Evolutionary conservation across 2,888 invertebrate species (phyloP), one percentile per base, ranked within the genome.

Genomic region (Disparrhopalites patrizii): DNA sequence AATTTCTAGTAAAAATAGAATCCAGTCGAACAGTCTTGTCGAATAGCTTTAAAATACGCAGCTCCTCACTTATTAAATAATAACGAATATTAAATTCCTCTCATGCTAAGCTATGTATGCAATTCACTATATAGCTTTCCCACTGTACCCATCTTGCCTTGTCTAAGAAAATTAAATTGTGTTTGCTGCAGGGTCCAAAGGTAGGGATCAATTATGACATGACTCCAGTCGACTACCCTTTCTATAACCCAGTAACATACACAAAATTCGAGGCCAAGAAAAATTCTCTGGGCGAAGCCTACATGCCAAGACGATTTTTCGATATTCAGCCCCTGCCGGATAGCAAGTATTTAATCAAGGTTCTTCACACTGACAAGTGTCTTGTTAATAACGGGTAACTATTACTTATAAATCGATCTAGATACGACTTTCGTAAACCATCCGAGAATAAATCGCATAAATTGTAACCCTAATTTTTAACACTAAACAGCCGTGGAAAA

Each of bases 311-410:
- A 38, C 28, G 67, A 57, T 67, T 62, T 30, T 67, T 62, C 28
- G 67, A 67, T 25, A 55, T 67, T 33, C 55, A 56, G 33, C 67
- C 67, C 3, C 51, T 67, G 4, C 56, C 67, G 7, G 67, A 62
- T 25, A 56, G 43, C 20, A 67, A 67, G 43, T 56, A 67, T 38
- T n/a, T 52, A 1, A 63, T 67, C 18, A 62, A 62, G 25, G 38
- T 67, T 27, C 51, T 67, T 13, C 67, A 67, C 38, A 62, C 67
- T 15, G 67, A 67, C 38, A 67, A 67, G 20, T 67, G 67, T 36
- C 33, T 67, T 20, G 67, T 67, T 15, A 67, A 67, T 40, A 67
- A 63, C 31, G 67, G 67, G 67, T 67, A 67, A 30, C 55, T n/a
- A 47, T 7, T 47, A 10, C 18, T 36, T 47, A 18, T n/a, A 18